Evolutionary conservation across 2,797 vertebrate species (phyloP).

Genomic region (Centroberyx gerrardi): DNA sequence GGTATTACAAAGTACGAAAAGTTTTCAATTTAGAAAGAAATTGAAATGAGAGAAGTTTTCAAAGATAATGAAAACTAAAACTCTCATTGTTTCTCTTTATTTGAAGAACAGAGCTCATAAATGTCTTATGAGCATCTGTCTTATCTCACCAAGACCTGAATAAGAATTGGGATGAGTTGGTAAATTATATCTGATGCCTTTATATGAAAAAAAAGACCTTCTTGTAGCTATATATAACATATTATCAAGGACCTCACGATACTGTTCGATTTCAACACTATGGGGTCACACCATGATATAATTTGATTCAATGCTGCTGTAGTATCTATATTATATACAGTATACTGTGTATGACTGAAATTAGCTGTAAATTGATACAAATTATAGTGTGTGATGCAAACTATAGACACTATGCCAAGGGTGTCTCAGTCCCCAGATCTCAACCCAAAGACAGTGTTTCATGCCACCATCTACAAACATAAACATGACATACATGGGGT

Average conservation of each 20-base stretch:
- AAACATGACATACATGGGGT: no score
- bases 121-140: conserved; percentile 61
- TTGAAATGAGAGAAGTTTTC: conserved; percentile 36
- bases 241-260: conserved; percentile 16
- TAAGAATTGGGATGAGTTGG: conserved; percentile 39
- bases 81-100: conserved; percentile 47
- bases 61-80: conserved; percentile 51
- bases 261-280: conserved; percentile 22
- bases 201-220: conserved; percentile 40
- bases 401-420: no score
- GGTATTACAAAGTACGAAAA: conserved; percentile 38
- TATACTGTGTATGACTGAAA: background rate
- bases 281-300: conserved; percentile 7
- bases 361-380: background rate
- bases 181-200: conserved; percentile 59
- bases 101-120: conserved; percentile 58
- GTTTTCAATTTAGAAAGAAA: conserved; percentile 49
- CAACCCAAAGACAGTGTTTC: no score
- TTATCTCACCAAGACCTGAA: conserved; percentile 47
- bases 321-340: background rate
- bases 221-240: conserved; percentile 11
- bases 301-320: conserved; percentile 11
- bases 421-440: no score
- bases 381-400: background rate
- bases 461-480: no score